Conservation (phyloP, 2,113 vertebrate genomes). For the Calyptomena viridis region DNA sequence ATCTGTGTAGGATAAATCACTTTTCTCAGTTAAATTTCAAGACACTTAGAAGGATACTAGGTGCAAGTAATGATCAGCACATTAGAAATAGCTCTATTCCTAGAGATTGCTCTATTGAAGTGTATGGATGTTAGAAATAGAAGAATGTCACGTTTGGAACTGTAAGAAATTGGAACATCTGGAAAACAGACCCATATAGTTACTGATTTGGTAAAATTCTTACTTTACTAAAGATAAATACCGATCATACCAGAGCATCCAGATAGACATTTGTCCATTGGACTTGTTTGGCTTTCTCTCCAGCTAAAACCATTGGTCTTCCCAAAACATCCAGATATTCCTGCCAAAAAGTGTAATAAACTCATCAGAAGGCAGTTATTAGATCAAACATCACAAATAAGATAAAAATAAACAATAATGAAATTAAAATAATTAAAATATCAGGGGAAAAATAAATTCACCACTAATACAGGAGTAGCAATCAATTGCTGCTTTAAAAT, state of each 20-base stretch:
- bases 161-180: not conserved
- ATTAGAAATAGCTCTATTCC: not conserved
- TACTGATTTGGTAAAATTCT: not conserved
- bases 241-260: conserved; percentile 88
- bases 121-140: not conserved
- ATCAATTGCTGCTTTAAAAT: not conserved
- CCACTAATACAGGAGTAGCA: not conserved
- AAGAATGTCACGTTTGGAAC: not conserved
- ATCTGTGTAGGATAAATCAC: not conserved
- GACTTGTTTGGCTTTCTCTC: conserved; percentile 92
- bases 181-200: not conserved
- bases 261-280: conserved; percentile 98
- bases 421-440: not conserved
- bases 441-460: not conserved
- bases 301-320: conserved; percentile 95
- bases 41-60: not conserved
- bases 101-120: not conserved
- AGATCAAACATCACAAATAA: not conserved
- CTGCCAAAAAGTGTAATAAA: conserved; percentile 64
- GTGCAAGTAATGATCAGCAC: not conserved
- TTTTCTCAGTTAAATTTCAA: not conserved
- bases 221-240: not conserved
- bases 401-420: not conserved
- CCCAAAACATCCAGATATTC: conserved; percentile 96
- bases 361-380: not conserved